Evolutionary conservation across 2,113 vertebrate genomes (phyloP).

Genomic region (Stercorarius parasiticus): DNA sequence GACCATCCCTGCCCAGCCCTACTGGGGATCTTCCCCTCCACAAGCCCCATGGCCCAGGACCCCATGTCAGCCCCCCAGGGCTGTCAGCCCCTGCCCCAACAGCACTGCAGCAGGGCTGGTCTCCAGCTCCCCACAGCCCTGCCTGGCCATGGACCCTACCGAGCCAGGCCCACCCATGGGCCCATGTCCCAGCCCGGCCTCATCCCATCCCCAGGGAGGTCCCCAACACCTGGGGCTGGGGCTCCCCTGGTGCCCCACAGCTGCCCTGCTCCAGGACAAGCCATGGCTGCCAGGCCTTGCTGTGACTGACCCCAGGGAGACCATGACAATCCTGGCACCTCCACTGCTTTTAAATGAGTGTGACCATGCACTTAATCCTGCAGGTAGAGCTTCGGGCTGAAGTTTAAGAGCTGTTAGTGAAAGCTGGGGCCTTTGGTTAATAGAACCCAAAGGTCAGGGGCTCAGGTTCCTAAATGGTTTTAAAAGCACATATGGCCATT

Average conservation of each 20-base stretch:
- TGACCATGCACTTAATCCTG: neutral
- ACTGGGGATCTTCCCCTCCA: neutral
- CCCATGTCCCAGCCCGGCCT: accelerated
- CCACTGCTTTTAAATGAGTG: neutral
- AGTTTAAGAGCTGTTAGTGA: neutral
- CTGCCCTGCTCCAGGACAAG: neutral
- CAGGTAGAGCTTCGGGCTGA: neutral
- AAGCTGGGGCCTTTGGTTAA: neutral
- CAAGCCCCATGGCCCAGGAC: accelerated
- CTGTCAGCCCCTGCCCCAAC: neutral
- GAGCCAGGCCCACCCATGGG: accelerated
- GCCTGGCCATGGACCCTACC: accelerated
- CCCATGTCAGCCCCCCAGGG: accelerated
- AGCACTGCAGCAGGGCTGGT: accelerated
- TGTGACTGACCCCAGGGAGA: neutral
- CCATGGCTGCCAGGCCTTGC: neutral
- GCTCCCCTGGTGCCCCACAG: accelerated
- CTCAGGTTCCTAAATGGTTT: neutral
- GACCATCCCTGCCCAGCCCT: accelerated
- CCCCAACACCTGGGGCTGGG: neutral
- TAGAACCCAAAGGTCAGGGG: neutral
- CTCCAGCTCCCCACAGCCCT: neutral
- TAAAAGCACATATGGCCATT: neutral
- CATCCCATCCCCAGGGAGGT: accelerated
- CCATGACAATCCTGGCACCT: accelerated